Evolutionary conservation across 2,797 vertebrate genomes (phyloP).

Genomic region (Coluber constrictor): DNA sequence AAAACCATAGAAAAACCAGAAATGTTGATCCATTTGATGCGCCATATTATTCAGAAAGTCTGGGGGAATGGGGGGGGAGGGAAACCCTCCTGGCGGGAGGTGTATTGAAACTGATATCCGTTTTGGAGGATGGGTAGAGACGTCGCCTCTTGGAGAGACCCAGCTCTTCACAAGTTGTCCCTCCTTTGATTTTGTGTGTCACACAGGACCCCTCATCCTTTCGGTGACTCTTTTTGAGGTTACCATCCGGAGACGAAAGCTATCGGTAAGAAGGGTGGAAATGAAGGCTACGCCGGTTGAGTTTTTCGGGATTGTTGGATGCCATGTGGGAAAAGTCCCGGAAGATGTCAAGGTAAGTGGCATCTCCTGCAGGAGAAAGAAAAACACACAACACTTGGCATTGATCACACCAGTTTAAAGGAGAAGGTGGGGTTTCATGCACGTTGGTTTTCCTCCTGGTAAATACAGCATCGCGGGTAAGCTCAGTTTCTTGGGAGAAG

Average conservation of each 20-base stretch:
- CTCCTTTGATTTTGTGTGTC: not conserved
- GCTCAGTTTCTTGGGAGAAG: not conserved
- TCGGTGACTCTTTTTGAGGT: not conserved
- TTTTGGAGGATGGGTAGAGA: not conserved
- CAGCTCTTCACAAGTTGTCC: not conserved
- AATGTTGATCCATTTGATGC: not conserved
- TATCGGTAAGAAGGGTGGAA: conserved; percentile 81
- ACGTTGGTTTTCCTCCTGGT: not conserved
- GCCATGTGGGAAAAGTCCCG: conserved; percentile 90
- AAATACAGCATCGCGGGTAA: not conserved
- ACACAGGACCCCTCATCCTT: not conserved
- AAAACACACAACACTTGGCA: not conserved
- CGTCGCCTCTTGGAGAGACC: not conserved
- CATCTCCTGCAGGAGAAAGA: conserved; percentile 74
- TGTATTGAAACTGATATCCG: too few relatives aligned
- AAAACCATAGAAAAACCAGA: not conserved
- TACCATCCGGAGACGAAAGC: not conserved
- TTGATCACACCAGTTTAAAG: not conserved
- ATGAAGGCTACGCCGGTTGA: conserved; percentile 81
- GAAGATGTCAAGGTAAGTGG: conserved; percentile 88
- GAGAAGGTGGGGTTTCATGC: not conserved
- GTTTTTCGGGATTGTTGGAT: conserved; percentile 87
- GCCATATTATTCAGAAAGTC: not conserved
- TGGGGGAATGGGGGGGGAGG: rapidly evolving
- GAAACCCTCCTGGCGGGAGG: not conserved